Base-by-base conservation (phyloP, 2,797 vertebrate genomes). In the Phoeniculus purpureus region DNA sequence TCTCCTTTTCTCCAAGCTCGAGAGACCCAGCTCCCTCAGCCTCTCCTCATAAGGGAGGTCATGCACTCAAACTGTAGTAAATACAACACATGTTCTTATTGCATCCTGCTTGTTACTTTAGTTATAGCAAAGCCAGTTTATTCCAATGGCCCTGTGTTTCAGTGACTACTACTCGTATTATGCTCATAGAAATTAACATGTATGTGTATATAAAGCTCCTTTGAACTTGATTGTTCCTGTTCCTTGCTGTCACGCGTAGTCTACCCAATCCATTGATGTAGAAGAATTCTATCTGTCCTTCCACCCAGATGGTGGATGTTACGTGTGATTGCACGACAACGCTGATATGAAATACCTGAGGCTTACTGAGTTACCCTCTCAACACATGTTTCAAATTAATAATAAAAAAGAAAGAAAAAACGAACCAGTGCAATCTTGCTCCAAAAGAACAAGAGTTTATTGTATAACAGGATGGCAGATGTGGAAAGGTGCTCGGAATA, bases 381-480 rank as follows among this genome's bases (percentile, higher is more conserved):
- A 90, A 94, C 97, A 98, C 97, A 97, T 98, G 97, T 96, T 98
- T 98, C 95, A 97, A 97, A 97, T 98, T 98, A 98, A 97, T 98
- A 97, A 97, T 96, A 96, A 96, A 95, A 94, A 95, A 91, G 85
- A 96, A 92, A 78, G 81, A 93, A 92, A 96, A 96, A 97, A 97
- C 91, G 93, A 96, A 85, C 93, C 94, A 76, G 92, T 87, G 90
- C 96, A 97, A 97, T 98, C 95, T 96, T 55, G 94, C 96, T 97
- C 97, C 97, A 97, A 98, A 98, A 97, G 97, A 98, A 97, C 97
- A 98, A 97, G 97, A 97, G 96, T 97, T 98, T 97, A 97, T 97
- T 98, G 96, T 98, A 95, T 96, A 97, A 97, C 97, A 94, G 95
- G 93, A 96, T 95, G 97, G 96, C 97, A 98, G 97, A 98, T 98